Base-by-base conservation (phyloP, 2,888 invertebrate species). In the Synanthedon tipuliformis region DNA sequence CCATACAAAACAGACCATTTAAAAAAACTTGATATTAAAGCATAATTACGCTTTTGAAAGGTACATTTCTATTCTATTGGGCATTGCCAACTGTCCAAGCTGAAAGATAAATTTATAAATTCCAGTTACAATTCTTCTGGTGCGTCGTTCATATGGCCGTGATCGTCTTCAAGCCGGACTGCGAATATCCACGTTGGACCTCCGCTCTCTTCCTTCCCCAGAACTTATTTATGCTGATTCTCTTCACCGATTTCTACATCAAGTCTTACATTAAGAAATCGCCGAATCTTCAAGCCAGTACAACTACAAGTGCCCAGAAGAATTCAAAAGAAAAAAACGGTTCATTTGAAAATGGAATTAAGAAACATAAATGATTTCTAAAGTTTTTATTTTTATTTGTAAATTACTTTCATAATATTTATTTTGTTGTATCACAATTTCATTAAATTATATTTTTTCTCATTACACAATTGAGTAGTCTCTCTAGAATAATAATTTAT, bases 211-310 rank as follows among this genome's bases (percentile, higher is more conserved):
- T 91, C 50, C 69, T 92, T 0, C 90, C 91, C 0, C 93, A 93
- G 66, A 91, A 92, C 67, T 45, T 90, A 0, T 90, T 92, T 63
- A 92, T 93, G 89, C 75, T 92, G 0, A 63, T 89, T 3, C 72
- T 93, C 2, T 93, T 93, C 64, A 64, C 80, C 1, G 91, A 93
- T 55, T 93, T 93, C 68, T 93, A 93, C 59, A 88, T 89, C 51
- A 90, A 90, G 63, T 66, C 90, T 0, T 93, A 93, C 62, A 62
- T 91, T 1, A 73, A 56, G 15, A 84, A 82, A 57, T 34, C 34
- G 7, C 73, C 75, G 0, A 65, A 63, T 50, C 18, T 53, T 3
- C 45, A 45, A 45, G 45, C 8, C 12, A 45, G 8, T 13, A 15
- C 7, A 3, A 34, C 34, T 34, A 34, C 34, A 34, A 34, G 34